A percentile compares a stretch with the other conserved stretches of the same genome.
Conservation (phyloP, 2,113 vertebrate genomes). For the Phalacrocorax carbo region DNA sequence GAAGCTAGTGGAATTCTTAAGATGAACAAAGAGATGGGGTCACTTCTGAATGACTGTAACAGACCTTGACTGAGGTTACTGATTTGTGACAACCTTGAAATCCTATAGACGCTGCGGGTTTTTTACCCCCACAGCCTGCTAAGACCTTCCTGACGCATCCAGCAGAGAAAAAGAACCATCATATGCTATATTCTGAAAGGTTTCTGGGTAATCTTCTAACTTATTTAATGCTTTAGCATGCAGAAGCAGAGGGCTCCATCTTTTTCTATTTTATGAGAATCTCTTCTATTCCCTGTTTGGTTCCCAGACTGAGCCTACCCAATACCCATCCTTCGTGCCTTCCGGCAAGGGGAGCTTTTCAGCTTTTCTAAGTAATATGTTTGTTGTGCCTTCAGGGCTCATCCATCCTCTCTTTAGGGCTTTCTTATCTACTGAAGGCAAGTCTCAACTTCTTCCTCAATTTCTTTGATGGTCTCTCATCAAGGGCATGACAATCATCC, state of each 20-base stretch:
- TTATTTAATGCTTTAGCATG: not conserved
- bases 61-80: not conserved
- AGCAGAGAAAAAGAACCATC: not conserved
- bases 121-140: constrained; percentile 23
- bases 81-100: constrained; percentile 32
- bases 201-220: not conserved
- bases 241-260: not conserved
- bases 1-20: not conserved
- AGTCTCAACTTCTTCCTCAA: not conserved
- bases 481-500: not conserved
- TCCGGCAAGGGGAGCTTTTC: not conserved
- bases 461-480: not conserved
- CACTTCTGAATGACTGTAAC: not conserved
- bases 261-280: not conserved
- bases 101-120: constrained; percentile 6
- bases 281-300: not conserved
- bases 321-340: not conserved
- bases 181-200: not conserved
- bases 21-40: constrained; percentile 6
- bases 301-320: not conserved
- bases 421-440: not conserved
- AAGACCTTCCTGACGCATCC: constrained; percentile 22
- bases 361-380: not conserved
- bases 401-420: not conserved
- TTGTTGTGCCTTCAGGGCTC: not conserved